phyloP scores from a whole-genome alignment of 2,113 vertebrate genomes.

The Engraulis encrasicolus region DNA sequence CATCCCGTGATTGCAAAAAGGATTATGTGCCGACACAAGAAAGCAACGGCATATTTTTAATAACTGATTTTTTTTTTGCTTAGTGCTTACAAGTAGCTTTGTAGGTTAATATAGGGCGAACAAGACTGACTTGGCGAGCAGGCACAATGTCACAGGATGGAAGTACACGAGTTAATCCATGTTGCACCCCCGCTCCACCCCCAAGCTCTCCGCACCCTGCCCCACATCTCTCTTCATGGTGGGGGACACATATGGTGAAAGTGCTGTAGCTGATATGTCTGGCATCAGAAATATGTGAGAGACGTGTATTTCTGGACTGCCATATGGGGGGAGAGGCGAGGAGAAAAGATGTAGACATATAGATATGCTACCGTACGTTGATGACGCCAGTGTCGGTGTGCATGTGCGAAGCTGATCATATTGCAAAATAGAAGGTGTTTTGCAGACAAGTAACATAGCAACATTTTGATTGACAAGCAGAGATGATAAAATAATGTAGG shows the following conservation, averaged over 20 bases:
- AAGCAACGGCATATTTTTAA: constrained; percentile 42
- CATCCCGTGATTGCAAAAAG: constrained; percentile 61
- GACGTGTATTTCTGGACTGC: neutral
- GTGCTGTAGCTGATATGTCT: neutral
- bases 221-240: neutral
- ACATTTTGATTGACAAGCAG: too few species aligned
- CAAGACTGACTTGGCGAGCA: constrained; percentile 17
- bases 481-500: too few species aligned
- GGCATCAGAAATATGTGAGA: constrained; percentile 9
- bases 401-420: neutral
- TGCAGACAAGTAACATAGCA: too few species aligned
- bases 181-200: neutral
- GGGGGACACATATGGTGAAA: neutral
- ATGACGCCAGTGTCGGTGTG: neutral
- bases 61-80: constrained; percentile 59
- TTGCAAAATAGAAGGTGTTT: neutral
- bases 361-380: too few species aligned
- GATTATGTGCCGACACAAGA: constrained; percentile 63
- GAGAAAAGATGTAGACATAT: neutral
- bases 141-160: neutral
- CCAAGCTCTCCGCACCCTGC: too few species aligned
- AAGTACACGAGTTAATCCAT: neutral
- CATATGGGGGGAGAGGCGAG: neutral
- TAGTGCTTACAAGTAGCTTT: constrained; percentile 58
- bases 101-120: constrained; percentile 32